These are phyloP conservation scores for Echinarachnius parma DNA, from an alignment of 53 echinoderm and acorn worm genomes.

Conservation along the genomic window DNA sequence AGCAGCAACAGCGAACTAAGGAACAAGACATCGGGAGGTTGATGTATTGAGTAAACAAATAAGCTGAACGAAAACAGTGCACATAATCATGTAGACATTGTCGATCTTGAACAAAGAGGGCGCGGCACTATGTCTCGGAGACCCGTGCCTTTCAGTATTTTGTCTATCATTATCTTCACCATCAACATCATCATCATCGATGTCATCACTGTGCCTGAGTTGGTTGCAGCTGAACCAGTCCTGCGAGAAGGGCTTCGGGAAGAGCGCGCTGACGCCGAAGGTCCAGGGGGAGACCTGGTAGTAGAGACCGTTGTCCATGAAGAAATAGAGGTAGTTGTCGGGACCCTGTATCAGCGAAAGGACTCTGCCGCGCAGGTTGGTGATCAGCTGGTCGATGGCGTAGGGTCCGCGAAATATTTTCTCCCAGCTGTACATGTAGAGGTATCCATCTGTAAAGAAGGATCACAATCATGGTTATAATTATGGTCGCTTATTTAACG, in stretches of 20 bases:
- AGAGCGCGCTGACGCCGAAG: constrained; percentile 52
- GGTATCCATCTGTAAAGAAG: constrained; percentile 51
- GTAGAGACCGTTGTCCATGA: constrained; percentile 57
- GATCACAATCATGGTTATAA: too few relatives aligned
- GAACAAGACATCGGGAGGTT: too few relatives aligned
- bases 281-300: constrained; percentile 69
- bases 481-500: too few relatives aligned
- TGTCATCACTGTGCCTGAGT: background rate
- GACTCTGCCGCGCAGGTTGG: constrained; percentile 48
- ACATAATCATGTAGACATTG: too few relatives aligned
- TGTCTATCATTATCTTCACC: too few relatives aligned
- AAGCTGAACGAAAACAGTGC: too few relatives aligned
- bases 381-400: constrained; percentile 33
- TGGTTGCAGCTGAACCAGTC: constrained; percentile 66
- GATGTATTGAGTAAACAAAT: too few relatives aligned
- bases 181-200: too few relatives aligned
- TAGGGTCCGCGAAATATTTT: constrained; percentile 64
- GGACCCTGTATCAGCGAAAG: constrained; percentile 56
- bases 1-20: too few relatives aligned
- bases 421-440: constrained; percentile 70
- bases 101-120: too few relatives aligned
- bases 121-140: too few relatives aligned
- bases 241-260: constrained; percentile 41
- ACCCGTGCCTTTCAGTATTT: too few relatives aligned
- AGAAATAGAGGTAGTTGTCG: constrained; percentile 89